These are phyloP conservation scores for Scaptomyza caliginosa DNA, from an alignment of 2,888 invertebrate species.

Conservation along the genomic window DNA sequence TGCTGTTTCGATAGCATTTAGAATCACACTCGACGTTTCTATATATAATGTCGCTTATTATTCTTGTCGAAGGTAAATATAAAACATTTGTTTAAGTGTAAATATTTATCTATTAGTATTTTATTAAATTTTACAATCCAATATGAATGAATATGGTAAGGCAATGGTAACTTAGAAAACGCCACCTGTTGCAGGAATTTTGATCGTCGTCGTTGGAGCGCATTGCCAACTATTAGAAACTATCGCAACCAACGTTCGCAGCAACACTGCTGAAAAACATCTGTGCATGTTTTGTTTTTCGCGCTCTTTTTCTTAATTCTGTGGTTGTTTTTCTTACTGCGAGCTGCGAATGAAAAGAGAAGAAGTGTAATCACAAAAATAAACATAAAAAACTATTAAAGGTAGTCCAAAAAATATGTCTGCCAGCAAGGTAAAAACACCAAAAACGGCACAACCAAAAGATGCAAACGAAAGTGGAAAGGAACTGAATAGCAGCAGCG, in stretches of 20 bases:
- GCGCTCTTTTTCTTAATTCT: slow-evolving; percentile 43
- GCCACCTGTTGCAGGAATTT: neutral
- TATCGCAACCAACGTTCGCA: neutral
- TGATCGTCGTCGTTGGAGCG: no score
- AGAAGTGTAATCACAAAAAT: neutral
- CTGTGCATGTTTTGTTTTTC: slow-evolving; percentile 40
- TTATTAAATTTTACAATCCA: no score
- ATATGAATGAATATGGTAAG: no score
- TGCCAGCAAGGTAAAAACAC: slow-evolving; percentile 60
- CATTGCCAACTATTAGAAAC: slow-evolving; percentile 19
- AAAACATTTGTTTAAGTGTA: no score
- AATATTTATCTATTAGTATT: no score
- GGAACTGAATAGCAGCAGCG: slow-evolving; percentile 55
- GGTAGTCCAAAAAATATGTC: slow-evolving; percentile 27
- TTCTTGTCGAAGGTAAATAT: neutral
- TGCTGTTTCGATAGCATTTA: neutral
- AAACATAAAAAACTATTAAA: slow-evolving; percentile 3
- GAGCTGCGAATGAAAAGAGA: neutral
- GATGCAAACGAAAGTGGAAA: slow-evolving; percentile 33
- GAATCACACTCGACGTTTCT: no score
- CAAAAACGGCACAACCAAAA: slow-evolving; percentile 41
- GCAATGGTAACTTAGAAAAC: no score
- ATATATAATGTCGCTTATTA: no score
- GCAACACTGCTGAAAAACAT: slow-evolving; percentile 26
- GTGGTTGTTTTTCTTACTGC: slow-evolving; percentile 14